A percentile compares a stretch with the other conserved stretches of the same genome.
Conservation (phyloP, 2,113 vertebrate species). For the Eretmochelys imbricata region DNA sequence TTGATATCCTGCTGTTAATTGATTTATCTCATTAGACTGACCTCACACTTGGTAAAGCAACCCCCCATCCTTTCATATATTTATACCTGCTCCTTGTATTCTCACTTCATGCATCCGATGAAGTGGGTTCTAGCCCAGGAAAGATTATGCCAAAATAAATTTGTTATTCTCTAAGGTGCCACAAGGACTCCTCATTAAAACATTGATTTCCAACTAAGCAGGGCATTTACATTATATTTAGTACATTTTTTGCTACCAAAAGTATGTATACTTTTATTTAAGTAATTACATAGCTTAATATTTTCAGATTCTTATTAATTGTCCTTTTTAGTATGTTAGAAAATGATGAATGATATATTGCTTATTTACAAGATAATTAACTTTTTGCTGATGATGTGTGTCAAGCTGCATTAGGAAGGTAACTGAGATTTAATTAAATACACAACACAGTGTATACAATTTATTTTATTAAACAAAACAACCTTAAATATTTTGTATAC, state of each 20-base stretch:
- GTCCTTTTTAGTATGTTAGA: background rate
- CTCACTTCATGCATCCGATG: no score
- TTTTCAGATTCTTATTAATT: background rate
- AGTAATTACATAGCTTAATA: background rate
- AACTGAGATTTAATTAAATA: background rate
- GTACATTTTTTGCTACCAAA: background rate
- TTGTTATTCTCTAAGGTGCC: no score
- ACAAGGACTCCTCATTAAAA: background rate
- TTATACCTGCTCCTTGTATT: no score
- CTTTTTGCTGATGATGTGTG: background rate
- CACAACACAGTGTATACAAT: background rate
- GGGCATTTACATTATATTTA: background rate
- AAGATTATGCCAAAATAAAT: no score
- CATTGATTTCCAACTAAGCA: background rate
- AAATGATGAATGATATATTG: background rate
- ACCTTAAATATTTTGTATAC: background rate
- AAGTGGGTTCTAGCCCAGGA: no score
- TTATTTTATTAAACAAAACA: background rate
- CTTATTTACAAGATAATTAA: background rate
- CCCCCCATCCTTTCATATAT: no score
- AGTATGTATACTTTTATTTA: background rate
- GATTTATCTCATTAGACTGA: no score
- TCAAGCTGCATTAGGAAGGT: background rate
- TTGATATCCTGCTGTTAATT: no score
- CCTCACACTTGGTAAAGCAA: no score